phyloP scores from a whole-genome alignment of 2,113 vertebrate genomes.

The Sminthopsis crassicaudata region DNA sequence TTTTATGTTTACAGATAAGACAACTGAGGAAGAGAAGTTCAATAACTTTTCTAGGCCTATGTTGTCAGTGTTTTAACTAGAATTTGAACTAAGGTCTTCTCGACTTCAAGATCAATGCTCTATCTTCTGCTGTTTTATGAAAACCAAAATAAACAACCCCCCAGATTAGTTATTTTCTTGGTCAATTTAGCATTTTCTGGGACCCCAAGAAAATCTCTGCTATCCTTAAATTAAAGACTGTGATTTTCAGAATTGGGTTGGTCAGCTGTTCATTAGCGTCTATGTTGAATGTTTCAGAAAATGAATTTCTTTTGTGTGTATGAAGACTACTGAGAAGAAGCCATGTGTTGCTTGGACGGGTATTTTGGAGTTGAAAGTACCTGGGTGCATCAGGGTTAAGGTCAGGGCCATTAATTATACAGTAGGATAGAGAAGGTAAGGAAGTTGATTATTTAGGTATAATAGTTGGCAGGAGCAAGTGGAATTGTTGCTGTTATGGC shows the following conservation, averaged over 20 bases:
- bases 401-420: constrained; percentile 74
- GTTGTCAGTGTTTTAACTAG: not conserved
- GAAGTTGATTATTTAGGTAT: constrained; percentile 69
- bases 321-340: constrained; percentile 14
- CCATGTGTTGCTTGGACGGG: constrained; percentile 46
- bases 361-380: constrained; percentile 50
- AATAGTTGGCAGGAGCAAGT: constrained; percentile 65
- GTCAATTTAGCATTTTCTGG: not conserved
- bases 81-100: not conserved
- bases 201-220: constrained; percentile 24
- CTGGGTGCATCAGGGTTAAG: constrained; percentile 51
- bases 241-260: not conserved
- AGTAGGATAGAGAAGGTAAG: not conserved
- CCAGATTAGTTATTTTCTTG: constrained; percentile 28
- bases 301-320: not conserved
- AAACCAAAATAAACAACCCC: not conserved
- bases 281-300: not conserved
- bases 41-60: not conserved
- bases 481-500: constrained; percentile 55
- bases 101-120: not conserved
- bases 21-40: not conserved
- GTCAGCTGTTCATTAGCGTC: not conserved
- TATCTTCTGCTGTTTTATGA: not conserved
- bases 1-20: not conserved
- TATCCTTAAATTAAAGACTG: not conserved